phyloP scores from a whole-genome alignment of 2,113 vertebrate species.

The Calidris pugnax region DNA sequence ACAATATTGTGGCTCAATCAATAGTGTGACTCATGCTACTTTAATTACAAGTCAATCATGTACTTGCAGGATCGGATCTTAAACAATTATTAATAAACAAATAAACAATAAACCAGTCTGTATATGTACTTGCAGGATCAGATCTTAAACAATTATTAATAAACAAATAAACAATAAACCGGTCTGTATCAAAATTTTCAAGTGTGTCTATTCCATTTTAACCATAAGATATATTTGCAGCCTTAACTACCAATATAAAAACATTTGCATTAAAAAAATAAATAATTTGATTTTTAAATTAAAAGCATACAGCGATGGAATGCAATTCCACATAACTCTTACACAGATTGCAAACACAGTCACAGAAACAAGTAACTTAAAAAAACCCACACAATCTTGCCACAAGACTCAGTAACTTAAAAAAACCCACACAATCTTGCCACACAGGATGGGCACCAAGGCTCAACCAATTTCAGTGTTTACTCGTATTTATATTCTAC shows the following conservation, averaged over 20 bases:
- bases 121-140: too few species aligned
- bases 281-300: neutral
- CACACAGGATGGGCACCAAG: neutral
- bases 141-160: neutral
- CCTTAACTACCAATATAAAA: neutral
- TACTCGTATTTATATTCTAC: conserved; percentile 10
- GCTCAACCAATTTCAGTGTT: conserved; percentile 40
- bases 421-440: neutral
- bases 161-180: neutral
- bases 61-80: neutral
- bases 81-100: neutral
- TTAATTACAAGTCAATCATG: neutral
- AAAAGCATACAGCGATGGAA: neutral
- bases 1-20: neutral
- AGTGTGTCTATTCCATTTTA: neutral
- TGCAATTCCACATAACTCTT: neutral
- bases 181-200: neutral
- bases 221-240: neutral
- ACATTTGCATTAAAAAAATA: neutral
- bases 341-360: neutral
- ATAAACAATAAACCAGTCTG: neutral
- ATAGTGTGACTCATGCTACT: neutral
- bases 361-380: neutral
- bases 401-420: neutral
- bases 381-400: neutral